phyloP scores from a whole-genome alignment of 2,797 vertebrate species.

The Petrocephalus schoutedeni region DNA sequence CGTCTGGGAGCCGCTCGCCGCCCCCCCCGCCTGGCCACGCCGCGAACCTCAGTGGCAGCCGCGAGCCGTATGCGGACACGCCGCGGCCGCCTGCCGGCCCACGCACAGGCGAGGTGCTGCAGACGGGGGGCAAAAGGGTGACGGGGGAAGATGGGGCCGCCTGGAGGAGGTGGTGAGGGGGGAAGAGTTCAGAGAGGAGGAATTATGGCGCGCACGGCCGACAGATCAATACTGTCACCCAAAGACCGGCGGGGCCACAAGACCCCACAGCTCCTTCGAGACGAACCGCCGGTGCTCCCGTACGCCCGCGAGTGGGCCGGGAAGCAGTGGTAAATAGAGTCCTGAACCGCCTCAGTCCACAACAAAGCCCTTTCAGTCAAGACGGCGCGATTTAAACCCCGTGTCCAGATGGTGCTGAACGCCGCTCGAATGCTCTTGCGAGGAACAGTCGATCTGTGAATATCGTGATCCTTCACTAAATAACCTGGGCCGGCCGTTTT shows the following conservation, averaged over 20 bases:
- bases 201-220: slow-evolving; percentile 29
- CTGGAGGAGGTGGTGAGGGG: slow-evolving; percentile 28
- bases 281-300: background rate
- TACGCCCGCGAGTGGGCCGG: background rate
- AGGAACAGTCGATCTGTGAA: background rate
- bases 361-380: slow-evolving; percentile 34
- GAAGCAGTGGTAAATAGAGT: slow-evolving; percentile 18
- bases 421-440: background rate
- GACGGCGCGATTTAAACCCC: background rate
- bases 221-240: slow-evolving; percentile 46
- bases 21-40: background rate
- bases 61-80: background rate
- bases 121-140: slow-evolving; percentile 8
- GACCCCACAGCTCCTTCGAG: slow-evolving; percentile 33
- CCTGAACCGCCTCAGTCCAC: slow-evolving; percentile 29
- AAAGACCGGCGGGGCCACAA: slow-evolving; percentile 30
- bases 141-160: slow-evolving; percentile 19
- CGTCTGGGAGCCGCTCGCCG: background rate
- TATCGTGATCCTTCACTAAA: background rate
- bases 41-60: slow-evolving; percentile 14
- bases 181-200: slow-evolving; percentile 34
- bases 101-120: slow-evolving; percentile 13
- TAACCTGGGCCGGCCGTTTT: slow-evolving; percentile 11
- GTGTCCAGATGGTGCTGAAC: background rate
- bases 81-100: slow-evolving; percentile 16